phyloP scores from a whole-genome alignment of 1,140 invertebrate species.

The Tachypleus tridentatus region DNA sequence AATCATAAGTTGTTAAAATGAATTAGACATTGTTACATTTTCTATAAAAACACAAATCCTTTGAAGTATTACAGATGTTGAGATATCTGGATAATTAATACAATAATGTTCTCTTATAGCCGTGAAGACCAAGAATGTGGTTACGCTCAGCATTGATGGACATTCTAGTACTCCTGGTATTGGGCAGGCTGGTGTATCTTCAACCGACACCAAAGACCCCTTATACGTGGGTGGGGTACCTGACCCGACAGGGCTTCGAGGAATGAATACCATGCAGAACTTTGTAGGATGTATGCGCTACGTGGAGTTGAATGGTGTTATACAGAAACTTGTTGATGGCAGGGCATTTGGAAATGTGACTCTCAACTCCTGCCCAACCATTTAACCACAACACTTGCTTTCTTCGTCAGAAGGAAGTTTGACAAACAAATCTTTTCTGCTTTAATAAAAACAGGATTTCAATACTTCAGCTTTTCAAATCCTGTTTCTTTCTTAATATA shows the following conservation, averaged over 20 bases:
- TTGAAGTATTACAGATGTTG: neutral
- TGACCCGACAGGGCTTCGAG: constrained; percentile 35
- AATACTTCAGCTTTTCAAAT: too few relatives aligned
- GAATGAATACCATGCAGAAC: constrained; percentile 46
- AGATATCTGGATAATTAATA: neutral
- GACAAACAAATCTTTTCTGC: too few relatives aligned
- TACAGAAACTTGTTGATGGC: constrained; percentile 22
- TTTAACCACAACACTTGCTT: constrained; percentile 35
- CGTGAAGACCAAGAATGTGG: constrained; percentile 67
- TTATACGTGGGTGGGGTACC: constrained; percentile 82
- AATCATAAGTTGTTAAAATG: too few relatives aligned
- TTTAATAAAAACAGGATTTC: too few relatives aligned
- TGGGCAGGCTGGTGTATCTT: constrained; percentile 47
- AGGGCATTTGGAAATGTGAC: constrained; percentile 50
- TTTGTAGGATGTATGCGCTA: constrained; percentile 67
- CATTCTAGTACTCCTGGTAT: constrained; percentile 49
- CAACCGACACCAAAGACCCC: constrained; percentile 66
- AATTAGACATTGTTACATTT: too few relatives aligned
- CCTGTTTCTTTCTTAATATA: too few relatives aligned
- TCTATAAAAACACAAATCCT: neutral
- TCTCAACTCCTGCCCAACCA: constrained; percentile 55
- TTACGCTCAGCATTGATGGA: constrained; percentile 66
- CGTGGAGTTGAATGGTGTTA: constrained; percentile 27
- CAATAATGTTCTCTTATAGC: constrained; percentile 45
- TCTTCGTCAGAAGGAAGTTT: neutral